Evolutionary conservation across 2,888 invertebrate species (phyloP), one percentile per base, ranked within the genome.

Genomic region (Petrolisthes cinctipes): DNA sequence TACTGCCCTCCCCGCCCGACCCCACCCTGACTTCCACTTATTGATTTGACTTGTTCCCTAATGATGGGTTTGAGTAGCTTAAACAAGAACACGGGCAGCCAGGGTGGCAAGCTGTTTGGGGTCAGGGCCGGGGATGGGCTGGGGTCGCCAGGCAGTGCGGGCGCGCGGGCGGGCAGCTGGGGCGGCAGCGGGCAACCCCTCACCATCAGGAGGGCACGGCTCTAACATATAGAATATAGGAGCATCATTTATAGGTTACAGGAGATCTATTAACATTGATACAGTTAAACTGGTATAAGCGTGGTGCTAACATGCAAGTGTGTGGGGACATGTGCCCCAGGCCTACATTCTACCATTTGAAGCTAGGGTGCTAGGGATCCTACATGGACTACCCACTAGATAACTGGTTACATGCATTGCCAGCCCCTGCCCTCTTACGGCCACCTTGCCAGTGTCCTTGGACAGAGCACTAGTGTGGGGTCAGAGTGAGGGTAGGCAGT

Each of bases 241-340:
- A 86, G 86, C 89, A 86, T 86, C 86, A 86, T 89, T 83, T 86
- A 89, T 84, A 84, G 87, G 87, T 87, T 89, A 87, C 87, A 88
- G 89, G 89, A 87, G 87, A 85, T 85, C 89, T 89, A 89, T 85
- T 85, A 85, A 89, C 89, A 89, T 88, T 87, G 89, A 89, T 88
- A 89, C 89, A 88, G 87, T 85, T 89, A 82, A 88, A 88, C 83
- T 87, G 87, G 85, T 78, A 80, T 82, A 89, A 89, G 89, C 89
- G 82, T 80, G 87, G 86, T 85, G 89, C 89, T 88, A 88, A 87
- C 89, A 89, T 89, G 89, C 89, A 89, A 86, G 85, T 89, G 87
- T 87, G 86, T 79, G 85, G 87, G 89, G 87, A 87, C 85, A 37
- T 89, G 89, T 87, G 89, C 89, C 87, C 87, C 87, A 87, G 87